Conservation (phyloP, 2,888 invertebrate species). For the Clanis bilineata region DNA sequence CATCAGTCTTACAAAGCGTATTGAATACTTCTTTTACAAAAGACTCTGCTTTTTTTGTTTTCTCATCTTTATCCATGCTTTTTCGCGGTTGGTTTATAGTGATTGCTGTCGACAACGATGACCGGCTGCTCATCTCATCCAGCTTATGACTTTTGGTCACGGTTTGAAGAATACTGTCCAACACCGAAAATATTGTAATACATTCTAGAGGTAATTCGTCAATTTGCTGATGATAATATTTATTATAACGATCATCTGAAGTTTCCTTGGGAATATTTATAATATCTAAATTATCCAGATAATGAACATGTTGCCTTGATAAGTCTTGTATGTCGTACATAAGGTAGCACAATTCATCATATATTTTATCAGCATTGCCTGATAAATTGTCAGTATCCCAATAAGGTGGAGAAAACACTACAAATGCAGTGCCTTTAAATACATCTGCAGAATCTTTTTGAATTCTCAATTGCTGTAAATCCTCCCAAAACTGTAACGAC, state of each 20-base stretch:
- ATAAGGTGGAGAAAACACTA: slow-evolving; percentile 69
- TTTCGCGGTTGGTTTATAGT: slow-evolving; percentile 34
- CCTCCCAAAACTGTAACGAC: slow-evolving; percentile 63
- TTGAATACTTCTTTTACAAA: slow-evolving; percentile 59
- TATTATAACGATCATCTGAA: slow-evolving; percentile 32
- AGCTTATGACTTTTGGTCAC: slow-evolving; percentile 40
- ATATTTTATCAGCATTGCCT: slow-evolving; percentile 64
- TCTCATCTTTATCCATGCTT: slow-evolving; percentile 36
- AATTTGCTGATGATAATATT: slow-evolving; percentile 46
- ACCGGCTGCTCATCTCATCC: slow-evolving; percentile 38
- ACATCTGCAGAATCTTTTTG: slow-evolving; percentile 46
- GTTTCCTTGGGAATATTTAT: slow-evolving; percentile 50
- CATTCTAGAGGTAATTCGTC: slow-evolving; percentile 61
- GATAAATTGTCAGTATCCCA: slow-evolving; percentile 52
- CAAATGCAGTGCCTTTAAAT: slow-evolving; percentile 69
- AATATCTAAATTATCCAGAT: slow-evolving; percentile 71
- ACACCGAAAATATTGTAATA: slow-evolving; percentile 57
- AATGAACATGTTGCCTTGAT: slow-evolving; percentile 69
- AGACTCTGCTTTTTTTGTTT: slow-evolving; percentile 48
- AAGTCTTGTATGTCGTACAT: slow-evolving; percentile 81
- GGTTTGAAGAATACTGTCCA: slow-evolving; percentile 59
- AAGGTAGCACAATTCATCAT: slow-evolving; percentile 75
- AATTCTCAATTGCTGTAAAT: slow-evolving; percentile 59
- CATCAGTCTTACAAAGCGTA: slow-evolving; percentile 53
- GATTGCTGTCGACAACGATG: slow-evolving; percentile 41